Base-by-base conservation (phyloP, 1,140 invertebrate species). In the Ceratosolen fusciceps region DNA sequence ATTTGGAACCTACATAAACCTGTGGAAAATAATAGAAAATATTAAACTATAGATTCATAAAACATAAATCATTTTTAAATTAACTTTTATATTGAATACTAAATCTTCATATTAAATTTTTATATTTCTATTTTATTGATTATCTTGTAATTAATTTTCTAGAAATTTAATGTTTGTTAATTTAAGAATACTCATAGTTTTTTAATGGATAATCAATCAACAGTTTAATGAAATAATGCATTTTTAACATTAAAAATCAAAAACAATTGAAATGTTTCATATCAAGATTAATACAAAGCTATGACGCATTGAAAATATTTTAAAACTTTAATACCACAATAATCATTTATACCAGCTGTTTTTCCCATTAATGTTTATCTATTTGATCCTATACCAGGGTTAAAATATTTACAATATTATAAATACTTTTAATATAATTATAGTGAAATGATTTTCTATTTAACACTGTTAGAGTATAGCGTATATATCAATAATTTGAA, bases 1-100 rank as follows among this genome's bases (percentile, higher is more conserved):
- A 88, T 82, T 88, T 90, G 54, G 88, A 87, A 84, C 88, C 88
- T 87, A 90, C 89, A 83, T 89, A 90, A 56, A 90, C 88, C 88
- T 90, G 83, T 82, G 86, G 84, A 78, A 37, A 80, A 72, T 9
- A 34, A 62, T 19, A 62, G n/a, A n/a, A n/a, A n/a, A n/a, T n/a
- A n/a, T n/a, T n/a, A n/a, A n/a, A n/a, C n/a, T n/a, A n/a, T n/a
- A n/a, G n/a, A n/a, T n/a, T n/a, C n/a, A n/a, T n/a, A n/a, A n/a
- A 56, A 14, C 14, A 70, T 9, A 3, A 34, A 34, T 19, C 14
- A 62, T 2, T 62, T 19, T 31, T 62, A 24, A 62, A 19, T 62
- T 31, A 4, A 62, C 16, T n/a, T 47, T 47, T 47, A 16, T 4
- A 62, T 19, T 34, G 3, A 34, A 62, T 19, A 62, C n/a, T n/a